Base-by-base conservation (phyloP, 37 sponge, comb jelly and placozoan species). In the Cliona cf. orientalis region DNA sequence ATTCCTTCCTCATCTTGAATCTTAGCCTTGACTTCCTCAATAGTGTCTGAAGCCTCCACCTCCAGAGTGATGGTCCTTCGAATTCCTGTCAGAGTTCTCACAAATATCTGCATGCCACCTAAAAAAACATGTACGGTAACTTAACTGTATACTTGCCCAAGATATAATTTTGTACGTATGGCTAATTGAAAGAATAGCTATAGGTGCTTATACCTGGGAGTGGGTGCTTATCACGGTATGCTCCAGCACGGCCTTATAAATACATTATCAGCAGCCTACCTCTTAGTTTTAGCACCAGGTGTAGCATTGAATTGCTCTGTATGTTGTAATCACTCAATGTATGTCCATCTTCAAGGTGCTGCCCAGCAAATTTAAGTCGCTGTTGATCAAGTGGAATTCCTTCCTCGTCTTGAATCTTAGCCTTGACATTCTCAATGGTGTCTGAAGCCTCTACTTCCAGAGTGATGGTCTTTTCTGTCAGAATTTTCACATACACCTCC, bases 371-470 rank as follows among this genome's bases (percentile, higher is more conserved):
- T 81, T 94, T 93, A 28, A 97, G 92, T 46, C 94, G 86, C 84
- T 97, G 97, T 70, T 97, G 94, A 59, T 97, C 94, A n/a, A 94
- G 97, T 12, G 97, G 78, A n/a, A 93, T 93, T 45, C 97, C 94
- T 42, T 94, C 97, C 58, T 91, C 91, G 90, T 97, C 97, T 74
- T 97, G 90, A 64, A 97, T 97, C 76, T 93, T 93, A 14, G 87
- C 75, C 71, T 93, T 97, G 33, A 97, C 97, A 59, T 89, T 97
- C 63, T 93, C 94, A 45, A 97, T 94, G 1, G 92, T 85, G 84
- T 97, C 94, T 39, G 77, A 70, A 42, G 97, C 89, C 67, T 97
- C 94, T 1, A 97, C 97, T 37, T 97, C 94, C 39, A 97, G 90
- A 40, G 94, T 93, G 84, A 97, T 94, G 57, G 94, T 97, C 81